Evolutionary conservation across 30 jellyfish, hydroid and myxozoan species (phyloP), one percentile per base, ranked within the genome.

Genomic region (Morbakka virulenta): DNA sequence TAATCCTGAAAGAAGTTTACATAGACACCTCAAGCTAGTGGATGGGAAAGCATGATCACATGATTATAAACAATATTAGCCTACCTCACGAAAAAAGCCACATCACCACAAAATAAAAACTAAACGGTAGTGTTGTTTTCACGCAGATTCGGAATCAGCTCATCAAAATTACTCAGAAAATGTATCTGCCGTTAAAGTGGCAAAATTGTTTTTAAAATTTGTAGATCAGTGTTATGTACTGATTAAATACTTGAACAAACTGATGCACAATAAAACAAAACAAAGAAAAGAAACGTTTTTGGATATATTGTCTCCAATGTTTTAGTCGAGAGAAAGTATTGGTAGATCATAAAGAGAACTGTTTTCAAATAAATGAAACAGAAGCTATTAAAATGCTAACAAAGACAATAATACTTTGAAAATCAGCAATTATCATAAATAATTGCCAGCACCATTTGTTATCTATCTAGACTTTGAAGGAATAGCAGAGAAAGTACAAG

Each of bases 251-350:
- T 35, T 80, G 14, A 50, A 35, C 22, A 64, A 50, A 20, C 28
- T 80, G 3, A 48, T 80, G 53, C 28, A 50, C 49, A 67, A 31
- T 1, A 84, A 80, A 48, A 51, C 72, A 2, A 32, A 52, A 51
- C 86, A 52, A 67, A 11, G 72, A 53, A 0, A 30, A 36, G n/a
- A 69, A 68, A 33, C 73, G 24, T 30, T 69, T 81, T 47, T 69
- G 93, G 30, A 53, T 32, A 80, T 69, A 81, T 48, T 81, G 87
- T 48, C 62, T 81, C 41, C 93, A 81, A 30, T 73, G 51, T 52
- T 70, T 72, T 41, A 32, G 62, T 27, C 28, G 53, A 3, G 81
- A 62, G 34, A 26, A 52, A 22, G 65, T 61, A 1, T 52, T 53
- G 64, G 32, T 57, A 25, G 64, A 51, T 21, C 94, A 82, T 64